These are phyloP conservation scores for Phycodurus eques DNA, from an alignment of 2,113 vertebrate species.

Conservation along the genomic window DNA sequence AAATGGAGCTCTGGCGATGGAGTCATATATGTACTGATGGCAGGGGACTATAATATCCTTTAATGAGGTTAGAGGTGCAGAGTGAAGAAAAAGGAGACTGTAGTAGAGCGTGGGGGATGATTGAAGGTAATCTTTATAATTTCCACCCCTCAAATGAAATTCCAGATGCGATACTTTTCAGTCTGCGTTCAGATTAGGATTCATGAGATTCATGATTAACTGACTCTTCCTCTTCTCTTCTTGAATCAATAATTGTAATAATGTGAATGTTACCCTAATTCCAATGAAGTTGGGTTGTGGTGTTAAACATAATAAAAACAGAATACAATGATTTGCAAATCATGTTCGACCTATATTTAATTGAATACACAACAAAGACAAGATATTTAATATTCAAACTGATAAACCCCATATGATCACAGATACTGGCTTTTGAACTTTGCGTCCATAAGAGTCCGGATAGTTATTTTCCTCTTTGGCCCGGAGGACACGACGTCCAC, in stretches of 20 bases:
- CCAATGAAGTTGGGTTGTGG: too few relatives aligned
- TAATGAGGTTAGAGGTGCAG: constrained; percentile 67
- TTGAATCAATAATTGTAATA: neutral
- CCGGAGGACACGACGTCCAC: too few relatives aligned
- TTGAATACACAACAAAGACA: too few relatives aligned
- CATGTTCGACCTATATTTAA: too few relatives aligned
- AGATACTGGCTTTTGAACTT: too few relatives aligned
- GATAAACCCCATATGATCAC: too few relatives aligned
- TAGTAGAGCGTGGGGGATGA: constrained; percentile 36
- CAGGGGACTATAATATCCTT: constrained; percentile 60
- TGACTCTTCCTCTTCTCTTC: constrained; percentile 10
- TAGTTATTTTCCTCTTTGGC: too few relatives aligned
- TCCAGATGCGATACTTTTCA: constrained; percentile 28
- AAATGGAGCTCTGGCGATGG: constrained; percentile 48
- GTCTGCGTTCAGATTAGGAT: constrained; percentile 30
- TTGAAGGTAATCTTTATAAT: neutral
- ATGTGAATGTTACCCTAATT: too few relatives aligned
- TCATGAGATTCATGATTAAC: constrained; percentile 41
- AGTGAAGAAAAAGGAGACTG: constrained; percentile 49
- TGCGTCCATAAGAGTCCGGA: too few relatives aligned
- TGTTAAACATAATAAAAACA: too few relatives aligned
- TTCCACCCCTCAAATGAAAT: constrained; percentile 5
- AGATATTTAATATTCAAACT: too few relatives aligned
- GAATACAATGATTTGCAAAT: too few relatives aligned
- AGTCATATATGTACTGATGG: constrained; percentile 68